Conservation (phyloP, 2,797 vertebrate genomes). For the Anguilla megastoma region DNA sequence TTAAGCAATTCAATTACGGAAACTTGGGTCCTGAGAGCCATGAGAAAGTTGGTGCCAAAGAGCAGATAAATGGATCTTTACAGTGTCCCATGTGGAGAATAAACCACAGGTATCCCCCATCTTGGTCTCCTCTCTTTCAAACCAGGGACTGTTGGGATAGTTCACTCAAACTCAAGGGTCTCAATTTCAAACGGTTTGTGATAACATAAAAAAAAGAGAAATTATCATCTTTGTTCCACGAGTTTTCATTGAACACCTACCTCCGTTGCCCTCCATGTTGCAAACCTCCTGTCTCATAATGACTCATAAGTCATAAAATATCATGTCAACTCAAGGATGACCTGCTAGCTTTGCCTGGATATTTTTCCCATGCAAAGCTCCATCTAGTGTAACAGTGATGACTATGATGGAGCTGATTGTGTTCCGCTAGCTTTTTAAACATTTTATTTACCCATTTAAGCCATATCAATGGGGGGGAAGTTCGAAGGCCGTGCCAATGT, state of each 20-base stretch:
- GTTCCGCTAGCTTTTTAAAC: background rate
- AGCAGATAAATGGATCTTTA: conserved; percentile 9
- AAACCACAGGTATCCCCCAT: background rate
- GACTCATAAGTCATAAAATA: background rate
- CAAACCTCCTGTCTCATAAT: background rate
- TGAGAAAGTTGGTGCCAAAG: background rate
- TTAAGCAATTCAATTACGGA: conserved; percentile 10
- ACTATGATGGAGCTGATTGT: background rate
- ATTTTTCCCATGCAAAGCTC: background rate
- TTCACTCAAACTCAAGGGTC: background rate
- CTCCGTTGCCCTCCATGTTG: too few species aligned
- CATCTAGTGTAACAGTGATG: background rate
- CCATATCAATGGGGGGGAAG: background rate
- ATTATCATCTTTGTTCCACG: background rate
- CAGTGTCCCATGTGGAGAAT: background rate
- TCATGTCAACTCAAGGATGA: background rate
- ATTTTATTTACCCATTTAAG: background rate
- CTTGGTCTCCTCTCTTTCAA: background rate
- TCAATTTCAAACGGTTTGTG: background rate
- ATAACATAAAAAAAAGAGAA: background rate
- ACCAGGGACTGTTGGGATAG: background rate
- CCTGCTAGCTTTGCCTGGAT: background rate
- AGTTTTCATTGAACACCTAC: background rate
- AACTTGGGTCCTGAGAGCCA: background rate
- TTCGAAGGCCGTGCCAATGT: background rate